Base-by-base conservation (phyloP, 2,797 vertebrate species). In the Sebastolobus alascanus region DNA sequence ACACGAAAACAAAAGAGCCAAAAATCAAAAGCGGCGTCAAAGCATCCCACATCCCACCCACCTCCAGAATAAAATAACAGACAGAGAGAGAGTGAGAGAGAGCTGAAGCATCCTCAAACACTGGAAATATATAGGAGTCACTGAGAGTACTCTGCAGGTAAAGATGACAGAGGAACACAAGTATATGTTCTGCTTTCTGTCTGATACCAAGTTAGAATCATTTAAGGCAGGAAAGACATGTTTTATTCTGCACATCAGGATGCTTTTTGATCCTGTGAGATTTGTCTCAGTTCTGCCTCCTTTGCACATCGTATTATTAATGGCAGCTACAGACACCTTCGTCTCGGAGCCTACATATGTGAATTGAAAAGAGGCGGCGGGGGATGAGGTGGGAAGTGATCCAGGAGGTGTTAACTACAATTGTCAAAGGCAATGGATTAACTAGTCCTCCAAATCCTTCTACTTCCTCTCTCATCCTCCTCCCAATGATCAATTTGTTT, bases 261-360 rank as follows among this genome's bases (percentile, higher is more conserved):
- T 22, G 55, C 27, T 58, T 82, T 27, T 10, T 43, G 7, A 79
- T 71, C 52, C 43, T 50, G 77, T 16, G 35, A 20, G 60, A 46
- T 64, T 31, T 6, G 38, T 68, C 29, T 10, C 56, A 22, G n/a
- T 31, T 56, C 4, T 29, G 52, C 66, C 60, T 68, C 59, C 52
- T 83, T 60, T 72, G 60, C 68, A 75, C 59, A 52, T 80, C 75
- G 73, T 69, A 56, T 73, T 68, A 73, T 84, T 80, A 78, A 85
- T 73, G 75, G 20, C 33, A 27, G 10, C 14, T 78, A 79, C 59
- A 73, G 73, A 82, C 84, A 68, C 72, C 63, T 76, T 72, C 59
- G 35, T 69, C 67, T 81, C 2, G 33, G 46, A 64, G 67, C 25
- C 50, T 50, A 12, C 33, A 16, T 27, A 33, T 33, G 22, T 9